Base-by-base conservation (phyloP, 1,140 invertebrate genomes). In the Bursaphelenchus mucronatus region DNA sequence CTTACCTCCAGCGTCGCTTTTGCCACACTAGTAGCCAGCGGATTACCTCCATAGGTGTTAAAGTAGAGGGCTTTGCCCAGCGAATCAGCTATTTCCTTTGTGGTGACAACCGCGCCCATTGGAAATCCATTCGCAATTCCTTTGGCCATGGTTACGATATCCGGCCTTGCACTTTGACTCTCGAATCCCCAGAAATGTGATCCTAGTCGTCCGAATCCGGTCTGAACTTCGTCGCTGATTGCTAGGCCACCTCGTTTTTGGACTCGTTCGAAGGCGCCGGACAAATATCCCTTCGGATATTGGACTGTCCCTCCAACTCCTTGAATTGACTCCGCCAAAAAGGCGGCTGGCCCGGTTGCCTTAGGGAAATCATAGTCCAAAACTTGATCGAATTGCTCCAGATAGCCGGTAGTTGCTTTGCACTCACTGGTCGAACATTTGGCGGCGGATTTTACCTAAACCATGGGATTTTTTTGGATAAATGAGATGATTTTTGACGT, bases 31-130 rank as follows among this genome's bases (percentile, higher is more conserved):
- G 88, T 91, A 5, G 91, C 89, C 68, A 97, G 71, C 0, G 94
- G 91, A 84, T 95, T 96, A 8, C 94, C 94, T 8, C 91, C 92
- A 82, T 89, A 97, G 0, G 94, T 98, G 80, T 97, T 97, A 79
- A 97, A 97, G 83, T 94, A 91, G 8, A 87, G 78, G 0, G 90
- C 90, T 70, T 86, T 84, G 0, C 85, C 86, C 70, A 96, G 85
- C 7, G 85, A 85, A 11, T 87, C 81, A 0, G 92, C 90, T 59
- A 97, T 90, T 81, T 90, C 87, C 6, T 87, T 86, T 0, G 89
- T 94, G 0, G 93, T 96, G 0, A 94, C 89, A 0, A 97, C 91
- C 13, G 92, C 93, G 1, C 88, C 93, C 77, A 98, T 82, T 0
- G 94, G 94, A 83, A 91, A 97, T 1, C 79, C 78, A 52, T 79